A percentile compares a stretch with the other conserved stretches of the same genome.
These are phyloP conservation scores for Bos javanicus DNA, from an alignment of 2,113 vertebrate species.

Conservation along the genomic window DNA sequence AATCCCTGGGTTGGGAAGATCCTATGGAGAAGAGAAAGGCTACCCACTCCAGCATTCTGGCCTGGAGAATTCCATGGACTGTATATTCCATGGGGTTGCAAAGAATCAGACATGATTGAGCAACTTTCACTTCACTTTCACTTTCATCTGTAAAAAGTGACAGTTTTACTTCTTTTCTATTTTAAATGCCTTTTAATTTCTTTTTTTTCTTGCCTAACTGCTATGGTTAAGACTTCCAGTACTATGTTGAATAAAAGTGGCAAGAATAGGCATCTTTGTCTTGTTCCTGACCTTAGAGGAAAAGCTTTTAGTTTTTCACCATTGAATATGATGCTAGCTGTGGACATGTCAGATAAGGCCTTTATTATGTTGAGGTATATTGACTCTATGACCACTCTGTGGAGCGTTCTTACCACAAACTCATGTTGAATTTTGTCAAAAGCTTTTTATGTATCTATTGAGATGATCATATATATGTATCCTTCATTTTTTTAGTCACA, in stretches of 20 bases:
- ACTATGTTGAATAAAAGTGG: neutral
- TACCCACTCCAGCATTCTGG: neutral
- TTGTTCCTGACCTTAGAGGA: neutral
- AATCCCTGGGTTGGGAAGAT: neutral
- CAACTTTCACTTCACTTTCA: neutral
- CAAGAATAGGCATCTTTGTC: neutral
- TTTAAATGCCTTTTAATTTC: neutral
- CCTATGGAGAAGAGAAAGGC: neutral
- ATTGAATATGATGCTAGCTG: neutral
- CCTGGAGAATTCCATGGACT: neutral
- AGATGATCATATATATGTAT: neutral
- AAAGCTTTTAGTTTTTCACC: neutral
- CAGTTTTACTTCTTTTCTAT: neutral
- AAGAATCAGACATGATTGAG: neutral
- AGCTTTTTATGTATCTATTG: neutral
- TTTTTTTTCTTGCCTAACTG: neutral
- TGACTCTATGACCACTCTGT: neutral
- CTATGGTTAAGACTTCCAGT: neutral
- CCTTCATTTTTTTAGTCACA: neutral
- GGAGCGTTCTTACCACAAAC: neutral
- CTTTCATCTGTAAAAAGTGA: neutral
- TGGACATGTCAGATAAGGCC: neutral
- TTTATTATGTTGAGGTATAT: neutral
- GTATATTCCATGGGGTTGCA: neutral
- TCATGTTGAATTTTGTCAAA: neutral